Percentiles rank a stretch among this genome's conserved stretches.
Evolutionary conservation across 1,140 invertebrate genomes (phyloP).

Genomic region (Lepeophtheirus salmonis): DNA sequence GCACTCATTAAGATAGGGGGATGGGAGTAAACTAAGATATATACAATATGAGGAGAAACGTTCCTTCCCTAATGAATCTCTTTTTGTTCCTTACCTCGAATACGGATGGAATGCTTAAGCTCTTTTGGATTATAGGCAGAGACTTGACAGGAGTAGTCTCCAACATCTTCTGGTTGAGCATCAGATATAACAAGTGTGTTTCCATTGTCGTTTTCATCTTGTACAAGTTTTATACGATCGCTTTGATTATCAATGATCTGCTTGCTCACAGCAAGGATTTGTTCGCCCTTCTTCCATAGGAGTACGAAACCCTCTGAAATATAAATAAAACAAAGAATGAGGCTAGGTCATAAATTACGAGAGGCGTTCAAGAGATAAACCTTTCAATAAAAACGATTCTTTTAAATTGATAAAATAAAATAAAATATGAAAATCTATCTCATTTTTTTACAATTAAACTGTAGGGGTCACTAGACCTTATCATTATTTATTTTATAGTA

Average conservation of each 20-base stretch:
- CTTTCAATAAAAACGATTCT: too few relatives aligned
- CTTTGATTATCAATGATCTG: conserved; percentile 1
- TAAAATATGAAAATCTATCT: too few relatives aligned
- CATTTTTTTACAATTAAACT: too few relatives aligned
- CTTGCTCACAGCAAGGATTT: conserved; percentile 3
- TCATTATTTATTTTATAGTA: too few relatives aligned
- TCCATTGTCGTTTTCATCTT: conserved; percentile 6
- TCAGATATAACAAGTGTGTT: conserved; percentile 5
- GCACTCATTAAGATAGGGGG: too few relatives aligned
- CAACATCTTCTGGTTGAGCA: conserved; percentile 5
- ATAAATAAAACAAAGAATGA: background rate
- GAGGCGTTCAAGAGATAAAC: too few relatives aligned
- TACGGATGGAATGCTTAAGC: conserved; percentile 8
- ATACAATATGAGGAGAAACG: too few relatives aligned
- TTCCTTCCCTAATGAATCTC: too few relatives aligned
- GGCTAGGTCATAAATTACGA: background rate
- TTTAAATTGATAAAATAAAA: too few relatives aligned
- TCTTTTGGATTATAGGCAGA: conserved; percentile 2
- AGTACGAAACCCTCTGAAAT: conserved; percentile 11
- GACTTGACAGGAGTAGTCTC: conserved; percentile 6
- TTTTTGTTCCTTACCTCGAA: too few relatives aligned
- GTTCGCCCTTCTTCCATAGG: conserved; percentile 13
- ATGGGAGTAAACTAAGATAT: too few relatives aligned
- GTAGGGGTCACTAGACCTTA: too few relatives aligned
- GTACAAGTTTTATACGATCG: background rate